phyloP scores from a whole-genome alignment of 2,113 vertebrate genomes.

The Cettia cetti region DNA sequence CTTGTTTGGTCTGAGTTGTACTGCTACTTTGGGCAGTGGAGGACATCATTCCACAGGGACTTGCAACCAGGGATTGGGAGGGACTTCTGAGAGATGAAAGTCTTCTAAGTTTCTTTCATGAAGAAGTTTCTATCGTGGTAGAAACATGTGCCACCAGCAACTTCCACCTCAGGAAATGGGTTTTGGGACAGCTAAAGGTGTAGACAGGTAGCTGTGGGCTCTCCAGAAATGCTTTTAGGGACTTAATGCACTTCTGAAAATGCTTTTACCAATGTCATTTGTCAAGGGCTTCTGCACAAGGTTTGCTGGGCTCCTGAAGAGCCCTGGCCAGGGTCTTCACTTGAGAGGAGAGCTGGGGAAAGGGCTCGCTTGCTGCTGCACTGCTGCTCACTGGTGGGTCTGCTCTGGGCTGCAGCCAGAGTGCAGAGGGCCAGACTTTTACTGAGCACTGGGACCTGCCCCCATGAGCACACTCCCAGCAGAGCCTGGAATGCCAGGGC shows the following conservation, averaged over 20 bases:
- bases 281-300: not conserved
- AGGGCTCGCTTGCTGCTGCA: rapidly evolving
- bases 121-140: too few relatives aligned
- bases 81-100: not conserved
- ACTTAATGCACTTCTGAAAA: not conserved
- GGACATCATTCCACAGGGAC: not conserved
- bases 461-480: not conserved
- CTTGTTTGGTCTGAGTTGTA: not conserved
- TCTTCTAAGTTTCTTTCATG: too few relatives aligned
- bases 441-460: rapidly evolving
- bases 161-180: not conserved
- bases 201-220: not conserved
- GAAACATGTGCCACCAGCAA: not conserved
- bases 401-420: not conserved
- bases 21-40: not conserved
- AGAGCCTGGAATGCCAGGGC: not conserved
- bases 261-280: not conserved
- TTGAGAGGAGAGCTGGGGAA: not conserved
- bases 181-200: not conserved
- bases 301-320: not conserved
- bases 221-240: not conserved
- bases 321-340: not conserved
- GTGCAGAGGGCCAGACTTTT: rapidly evolving
- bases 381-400: not conserved
- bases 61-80: not conserved